These are phyloP conservation scores for Halocaridina rubra DNA, from an alignment of 2,888 invertebrate species.

Conservation along the genomic window DNA sequence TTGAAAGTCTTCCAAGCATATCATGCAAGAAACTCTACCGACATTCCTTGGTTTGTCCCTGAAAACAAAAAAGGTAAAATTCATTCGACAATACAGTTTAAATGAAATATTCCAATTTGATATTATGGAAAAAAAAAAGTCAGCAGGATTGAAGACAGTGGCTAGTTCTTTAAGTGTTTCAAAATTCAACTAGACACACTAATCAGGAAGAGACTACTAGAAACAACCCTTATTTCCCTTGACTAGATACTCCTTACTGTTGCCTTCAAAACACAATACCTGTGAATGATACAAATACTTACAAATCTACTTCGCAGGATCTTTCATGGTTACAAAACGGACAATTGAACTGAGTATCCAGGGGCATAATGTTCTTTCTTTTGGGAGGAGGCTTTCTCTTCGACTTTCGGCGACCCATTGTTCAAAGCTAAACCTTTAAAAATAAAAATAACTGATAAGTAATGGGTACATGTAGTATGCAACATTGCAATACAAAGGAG, in stretches of 20 bases:
- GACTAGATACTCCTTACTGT: too few species aligned
- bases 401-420: conserved; percentile 96
- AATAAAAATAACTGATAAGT: too few species aligned
- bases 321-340: conserved; percentile 99
- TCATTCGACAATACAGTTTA: conserved; percentile 18
- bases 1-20: conserved; percentile 96
- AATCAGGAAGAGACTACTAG: too few species aligned
- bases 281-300: conserved; percentile 69
- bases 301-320: conserved; percentile 99
- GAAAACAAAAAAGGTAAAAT: conserved; percentile 62
- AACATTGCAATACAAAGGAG: too few species aligned
- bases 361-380: conserved; percentile 88
- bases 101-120: background rate
- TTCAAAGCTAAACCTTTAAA: too few species aligned
- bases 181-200: too few species aligned
- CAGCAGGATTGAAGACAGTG: too few species aligned
- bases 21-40: conserved; percentile 92
- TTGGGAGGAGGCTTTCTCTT: conserved; percentile 97
- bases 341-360: conserved; percentile 97
- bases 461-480: too few species aligned
- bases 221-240: too few species aligned
- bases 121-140: too few species aligned
- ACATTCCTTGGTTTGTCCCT: conserved; percentile 96
- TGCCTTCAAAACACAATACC: background rate
- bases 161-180: too few species aligned